Evolutionary conservation across 2,888 invertebrate species (phyloP), one percentile per base, ranked within the genome.

Genomic region (Hemithea aestivaria): DNA sequence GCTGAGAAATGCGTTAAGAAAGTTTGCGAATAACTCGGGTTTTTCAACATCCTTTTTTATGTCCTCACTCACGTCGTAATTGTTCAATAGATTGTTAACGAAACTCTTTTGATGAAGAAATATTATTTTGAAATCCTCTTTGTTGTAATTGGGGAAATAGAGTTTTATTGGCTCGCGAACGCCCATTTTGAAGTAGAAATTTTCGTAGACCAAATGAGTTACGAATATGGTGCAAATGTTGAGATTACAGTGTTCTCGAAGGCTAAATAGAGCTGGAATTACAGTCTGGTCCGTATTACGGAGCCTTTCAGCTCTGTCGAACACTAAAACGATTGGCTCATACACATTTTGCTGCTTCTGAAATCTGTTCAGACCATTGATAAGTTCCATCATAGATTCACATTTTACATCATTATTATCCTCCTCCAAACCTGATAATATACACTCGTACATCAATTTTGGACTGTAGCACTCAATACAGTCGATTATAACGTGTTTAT

Each of bases 241-340:
- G 3, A 92, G 69, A 29, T 68, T 87, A 26, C 92, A 91, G 12
- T 96, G 77, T 75, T 97, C 95, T 52, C 90, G 91, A 1, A 97
- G 75, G 31, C 92, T 88, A 34, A 94, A 70, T 48, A 97, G 90
- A 2, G 91, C 90, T 23, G 93, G 90, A 42, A 96, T 81, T 46
- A 96, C 82, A 71, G 91, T 93, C 7, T 82, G 85, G 51, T 95
- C 94, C 89, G 94, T 91, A 42, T 91, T 90, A 27, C 94, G 88
- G 10, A 96, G 78, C 53, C 93, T 89, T 49, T 96, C 96, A 20
- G 94, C 93, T 71, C 93, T 93, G 65, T 97, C 96, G 29, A 97
- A 85, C 10, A 95, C 89, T 48, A 95, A 81, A 22, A 94, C 82
- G 10, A 90, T 88, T 4, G 90, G 89, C 30, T 83, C 68, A 33